Percentiles rank a stretch among this genome's conserved stretches.
phyloP scores from a whole-genome alignment of 2,113 vertebrate species.

The Atrichornis clamosus region DNA sequence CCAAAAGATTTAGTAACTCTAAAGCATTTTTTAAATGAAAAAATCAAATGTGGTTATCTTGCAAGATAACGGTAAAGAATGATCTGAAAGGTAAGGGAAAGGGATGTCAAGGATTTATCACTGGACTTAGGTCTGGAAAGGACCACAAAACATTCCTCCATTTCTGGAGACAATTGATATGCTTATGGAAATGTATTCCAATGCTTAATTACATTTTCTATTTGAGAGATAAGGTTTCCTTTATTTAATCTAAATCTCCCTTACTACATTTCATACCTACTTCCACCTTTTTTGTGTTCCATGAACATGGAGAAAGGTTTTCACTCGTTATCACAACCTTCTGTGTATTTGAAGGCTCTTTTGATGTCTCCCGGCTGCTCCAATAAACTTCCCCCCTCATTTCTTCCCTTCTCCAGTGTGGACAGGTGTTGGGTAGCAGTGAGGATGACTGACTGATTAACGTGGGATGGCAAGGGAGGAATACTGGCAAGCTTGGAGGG shows the following conservation, averaged over 20 bases:
- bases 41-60: slow-evolving; percentile 26
- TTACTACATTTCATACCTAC: background rate
- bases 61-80: background rate
- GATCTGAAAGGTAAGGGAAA: background rate
- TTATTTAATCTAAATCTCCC: background rate
- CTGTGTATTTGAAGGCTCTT: background rate
- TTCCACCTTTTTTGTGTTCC: background rate
- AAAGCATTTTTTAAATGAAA: slow-evolving; percentile 13
- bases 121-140: background rate
- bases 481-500: background rate
- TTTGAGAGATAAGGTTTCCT: background rate
- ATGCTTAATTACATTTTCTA: background rate
- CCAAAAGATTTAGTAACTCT: slow-evolving; percentile 18
- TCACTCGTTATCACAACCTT: background rate
- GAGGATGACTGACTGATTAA: background rate
- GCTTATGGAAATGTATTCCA: background rate
- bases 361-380: background rate
- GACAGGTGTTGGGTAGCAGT: background rate
- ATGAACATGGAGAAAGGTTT: background rate
- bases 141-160: background rate
- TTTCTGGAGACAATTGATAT: background rate
- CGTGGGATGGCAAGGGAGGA: background rate
- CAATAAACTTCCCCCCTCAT: background rate
- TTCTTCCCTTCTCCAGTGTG: background rate
- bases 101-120: background rate